Conservation (phyloP, 2,113 vertebrate species). For the Pterophyllum scalare region DNA sequence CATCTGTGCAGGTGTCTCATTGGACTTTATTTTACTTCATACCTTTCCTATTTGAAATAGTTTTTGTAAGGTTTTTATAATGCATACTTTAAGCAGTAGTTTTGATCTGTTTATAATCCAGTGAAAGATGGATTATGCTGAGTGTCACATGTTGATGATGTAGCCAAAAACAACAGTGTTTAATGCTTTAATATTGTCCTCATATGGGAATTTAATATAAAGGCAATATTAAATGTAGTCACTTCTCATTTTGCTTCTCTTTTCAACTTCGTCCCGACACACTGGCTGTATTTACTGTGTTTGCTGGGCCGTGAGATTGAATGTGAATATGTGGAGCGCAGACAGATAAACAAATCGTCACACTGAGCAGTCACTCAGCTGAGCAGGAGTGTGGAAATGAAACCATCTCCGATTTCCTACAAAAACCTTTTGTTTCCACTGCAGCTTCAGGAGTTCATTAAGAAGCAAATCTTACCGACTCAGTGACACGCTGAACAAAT, state of each 20-base stretch:
- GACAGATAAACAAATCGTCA: not conserved
- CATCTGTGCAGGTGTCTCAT: not conserved
- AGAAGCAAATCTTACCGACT: not conserved
- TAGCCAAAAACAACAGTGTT: not conserved
- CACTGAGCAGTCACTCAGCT: not conserved
- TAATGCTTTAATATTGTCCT: rapidly evolving
- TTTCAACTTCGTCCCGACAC: not conserved
- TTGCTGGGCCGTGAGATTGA: slow-evolving; percentile 6
- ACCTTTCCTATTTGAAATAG: not conserved
- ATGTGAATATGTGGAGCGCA: not conserved
- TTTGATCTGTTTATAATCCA: not conserved
- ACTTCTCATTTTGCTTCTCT: not conserved
- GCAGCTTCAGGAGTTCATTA: not conserved
- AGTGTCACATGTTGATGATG: not conserved
- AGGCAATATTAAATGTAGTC: not conserved
- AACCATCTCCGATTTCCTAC: not conserved
- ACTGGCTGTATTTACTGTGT: not conserved
- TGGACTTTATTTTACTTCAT: not conserved
- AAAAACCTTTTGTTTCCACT: not conserved
- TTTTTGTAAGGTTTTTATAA: rapidly evolving
- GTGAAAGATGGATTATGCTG: not conserved
- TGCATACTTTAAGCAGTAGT: not conserved
- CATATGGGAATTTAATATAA: not conserved
- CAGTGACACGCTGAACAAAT: not conserved
- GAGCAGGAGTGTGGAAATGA: not conserved